Percentiles rank a stretch among this genome's conserved stretches.
Conservation (phyloP, 2,888 invertebrate species). For the Ichneumoninae sp. region DNA sequence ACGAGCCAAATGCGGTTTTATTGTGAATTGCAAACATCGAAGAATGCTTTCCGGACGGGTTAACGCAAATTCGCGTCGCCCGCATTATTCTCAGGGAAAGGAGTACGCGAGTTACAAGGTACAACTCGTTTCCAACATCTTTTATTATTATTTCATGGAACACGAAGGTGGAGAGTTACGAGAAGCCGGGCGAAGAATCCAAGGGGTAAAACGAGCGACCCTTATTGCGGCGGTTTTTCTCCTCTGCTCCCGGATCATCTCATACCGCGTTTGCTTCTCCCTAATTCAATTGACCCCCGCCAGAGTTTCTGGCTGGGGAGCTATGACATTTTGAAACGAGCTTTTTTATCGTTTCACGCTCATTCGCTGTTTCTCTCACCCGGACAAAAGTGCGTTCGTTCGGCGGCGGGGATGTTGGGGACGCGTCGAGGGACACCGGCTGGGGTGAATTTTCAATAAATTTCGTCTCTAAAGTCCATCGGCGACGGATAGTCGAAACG, state of each 20-base stretch:
- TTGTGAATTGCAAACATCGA: neutral
- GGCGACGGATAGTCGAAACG: slow-evolving; percentile 63
- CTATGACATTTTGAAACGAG: slow-evolving; percentile 55
- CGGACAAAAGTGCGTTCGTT: neutral
- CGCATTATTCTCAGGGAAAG: neutral
- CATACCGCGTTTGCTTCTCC: slow-evolving; percentile 45
- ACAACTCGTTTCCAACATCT: slow-evolving; percentile 32
- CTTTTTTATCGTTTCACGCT: slow-evolving; percentile 51
- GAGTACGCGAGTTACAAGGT: slow-evolving; percentile 20
- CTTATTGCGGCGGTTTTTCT: slow-evolving; percentile 55
- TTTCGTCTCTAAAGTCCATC: slow-evolving; percentile 67
- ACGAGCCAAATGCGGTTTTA: neutral
- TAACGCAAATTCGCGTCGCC: neutral
- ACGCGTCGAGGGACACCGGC: slow-evolving; percentile 41
- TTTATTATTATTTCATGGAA: slow-evolving; percentile 60
- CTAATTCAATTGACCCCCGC: slow-evolving; percentile 59
- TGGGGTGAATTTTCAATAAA: slow-evolving; percentile 60
- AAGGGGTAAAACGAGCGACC: slow-evolving; percentile 55
- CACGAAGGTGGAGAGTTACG: slow-evolving; percentile 50
- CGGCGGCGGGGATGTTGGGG: neutral
- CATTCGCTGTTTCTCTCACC: slow-evolving; percentile 20
- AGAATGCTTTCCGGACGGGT: neutral
- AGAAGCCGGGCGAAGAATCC: slow-evolving; percentile 26
- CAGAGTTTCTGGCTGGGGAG: slow-evolving; percentile 30
- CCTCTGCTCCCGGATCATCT: slow-evolving; percentile 39